Evolutionary conservation across 2,113 vertebrate species (phyloP).

Genomic region (Actenoides lindsayi): DNA sequence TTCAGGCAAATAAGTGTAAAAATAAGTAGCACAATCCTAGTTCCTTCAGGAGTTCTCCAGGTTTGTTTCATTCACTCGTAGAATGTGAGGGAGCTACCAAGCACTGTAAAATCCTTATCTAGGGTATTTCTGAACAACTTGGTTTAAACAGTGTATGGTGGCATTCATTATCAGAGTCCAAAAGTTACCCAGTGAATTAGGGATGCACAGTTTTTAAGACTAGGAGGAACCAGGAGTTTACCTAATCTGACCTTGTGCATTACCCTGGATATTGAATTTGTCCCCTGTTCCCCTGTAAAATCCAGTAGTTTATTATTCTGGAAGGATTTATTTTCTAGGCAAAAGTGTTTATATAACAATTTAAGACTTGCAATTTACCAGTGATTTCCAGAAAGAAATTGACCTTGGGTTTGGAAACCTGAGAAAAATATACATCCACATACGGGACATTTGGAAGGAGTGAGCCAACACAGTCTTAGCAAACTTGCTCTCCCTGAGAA

Average conservation of each 20-base stretch:
- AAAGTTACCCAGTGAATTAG: background rate
- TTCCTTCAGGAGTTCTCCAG: background rate
- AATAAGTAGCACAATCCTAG: background rate
- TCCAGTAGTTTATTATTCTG: background rate
- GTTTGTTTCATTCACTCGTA: background rate
- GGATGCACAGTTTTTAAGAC: background rate
- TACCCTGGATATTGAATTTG: background rate
- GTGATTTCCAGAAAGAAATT: background rate
- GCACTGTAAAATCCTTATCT: background rate
- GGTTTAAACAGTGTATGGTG: background rate
- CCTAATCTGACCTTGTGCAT: background rate
- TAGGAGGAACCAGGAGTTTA: background rate
- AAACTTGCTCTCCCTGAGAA: background rate
- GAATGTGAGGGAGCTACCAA: background rate
- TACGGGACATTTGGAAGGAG: background rate
- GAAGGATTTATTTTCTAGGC: conserved; percentile 4
- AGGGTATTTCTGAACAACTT: background rate
- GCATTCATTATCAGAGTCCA: background rate
- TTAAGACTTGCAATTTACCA: background rate
- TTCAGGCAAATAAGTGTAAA: background rate
- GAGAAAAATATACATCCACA: background rate
- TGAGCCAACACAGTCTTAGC: background rate
- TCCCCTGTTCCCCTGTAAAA: background rate
- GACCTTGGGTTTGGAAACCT: background rate
- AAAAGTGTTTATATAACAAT: background rate